Conservation (phyloP, 2,888 invertebrate species). For the Dusona sp. region DNA sequence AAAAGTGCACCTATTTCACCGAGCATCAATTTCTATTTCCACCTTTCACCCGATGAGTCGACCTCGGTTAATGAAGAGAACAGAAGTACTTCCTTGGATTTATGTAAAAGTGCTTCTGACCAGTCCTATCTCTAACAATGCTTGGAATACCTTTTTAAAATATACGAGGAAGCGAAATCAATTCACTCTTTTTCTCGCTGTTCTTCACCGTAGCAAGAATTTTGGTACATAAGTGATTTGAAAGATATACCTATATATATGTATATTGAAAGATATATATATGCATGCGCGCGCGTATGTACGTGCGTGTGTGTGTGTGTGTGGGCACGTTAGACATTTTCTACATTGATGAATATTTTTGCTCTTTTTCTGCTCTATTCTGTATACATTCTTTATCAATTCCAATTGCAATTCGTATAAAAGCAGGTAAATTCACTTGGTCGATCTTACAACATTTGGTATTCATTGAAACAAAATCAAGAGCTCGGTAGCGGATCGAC, state of each 20-base stretch:
- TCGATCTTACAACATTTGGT: not conserved
- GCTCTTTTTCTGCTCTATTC: not conserved
- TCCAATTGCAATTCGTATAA: not conserved
- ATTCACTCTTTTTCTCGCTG: not conserved
- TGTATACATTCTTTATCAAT: slow-evolving; percentile 1
- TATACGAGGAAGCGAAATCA: slow-evolving; percentile 11
- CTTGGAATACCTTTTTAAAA: slow-evolving; percentile 21
- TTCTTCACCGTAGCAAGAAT: slow-evolving; percentile 5
- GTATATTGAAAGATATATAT: too few relatives aligned
- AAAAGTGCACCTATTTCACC: slow-evolving; percentile 19
- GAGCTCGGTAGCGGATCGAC: too few relatives aligned
- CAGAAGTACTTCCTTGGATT: not conserved
- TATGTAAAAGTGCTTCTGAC: slow-evolving; percentile 4
- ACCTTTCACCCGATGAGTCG: slow-evolving; percentile 14
- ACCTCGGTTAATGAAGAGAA: slow-evolving; percentile 20
- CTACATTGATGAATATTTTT: not conserved
- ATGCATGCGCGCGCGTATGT: too few relatives aligned
- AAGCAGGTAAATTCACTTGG: slow-evolving; percentile 5
- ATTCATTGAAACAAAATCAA: slow-evolving; percentile 29
- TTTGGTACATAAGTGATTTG: not conserved
- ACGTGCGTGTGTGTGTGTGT: too few relatives aligned
- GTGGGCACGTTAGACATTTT: not conserved
- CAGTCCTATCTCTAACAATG: not conserved
- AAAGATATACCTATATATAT: slow-evolving; percentile 8
- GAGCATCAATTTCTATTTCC: slow-evolving; percentile 25